Conservation (phyloP, 1,140 invertebrate species). For the Micrasema longulum region DNA sequence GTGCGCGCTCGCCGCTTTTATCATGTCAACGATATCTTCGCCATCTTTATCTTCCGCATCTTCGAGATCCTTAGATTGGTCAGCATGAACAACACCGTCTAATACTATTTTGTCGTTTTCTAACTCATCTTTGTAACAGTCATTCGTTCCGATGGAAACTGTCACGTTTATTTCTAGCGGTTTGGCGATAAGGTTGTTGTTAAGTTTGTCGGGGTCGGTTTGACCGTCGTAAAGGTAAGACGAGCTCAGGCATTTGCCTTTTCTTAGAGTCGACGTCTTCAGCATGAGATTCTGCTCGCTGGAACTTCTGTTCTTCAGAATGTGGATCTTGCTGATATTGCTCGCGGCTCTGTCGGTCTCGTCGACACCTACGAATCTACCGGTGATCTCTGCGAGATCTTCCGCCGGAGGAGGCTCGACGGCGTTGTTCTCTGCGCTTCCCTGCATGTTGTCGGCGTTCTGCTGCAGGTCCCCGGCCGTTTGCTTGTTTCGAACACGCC, state of each 20-base stretch:
- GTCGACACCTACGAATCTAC: slow-evolving; percentile 64
- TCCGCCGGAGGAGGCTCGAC: slow-evolving; percentile 46
- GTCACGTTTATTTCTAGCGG: slow-evolving; percentile 24
- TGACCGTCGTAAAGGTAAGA: slow-evolving; percentile 53
- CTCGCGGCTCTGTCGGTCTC: slow-evolving; percentile 62
- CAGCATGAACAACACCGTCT: neutral
- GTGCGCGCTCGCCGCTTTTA: slow-evolving; percentile 61
- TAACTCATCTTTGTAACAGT: no score
- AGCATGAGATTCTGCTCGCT: slow-evolving; percentile 66
- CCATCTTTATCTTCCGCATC: slow-evolving; percentile 32
- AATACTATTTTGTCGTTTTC: no score
- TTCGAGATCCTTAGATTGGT: neutral
- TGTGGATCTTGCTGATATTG: slow-evolving; percentile 65
- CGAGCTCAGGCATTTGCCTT: slow-evolving; percentile 57
- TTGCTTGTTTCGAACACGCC: slow-evolving; percentile 21
- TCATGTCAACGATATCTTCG: slow-evolving; percentile 49
- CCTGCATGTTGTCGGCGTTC: neutral
- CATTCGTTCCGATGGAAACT: slow-evolving; percentile 13
- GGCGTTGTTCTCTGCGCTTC: neutral
- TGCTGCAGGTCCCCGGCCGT: slow-evolving; percentile 1
- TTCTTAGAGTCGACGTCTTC: slow-evolving; percentile 62
- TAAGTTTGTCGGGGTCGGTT: slow-evolving; percentile 58
- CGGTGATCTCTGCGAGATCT: slow-evolving; percentile 65
- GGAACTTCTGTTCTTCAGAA: slow-evolving; percentile 66
- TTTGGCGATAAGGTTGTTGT: slow-evolving; percentile 58